phyloP scores from a whole-genome alignment of 2,888 invertebrate species.

The Archips crataeganus region DNA sequence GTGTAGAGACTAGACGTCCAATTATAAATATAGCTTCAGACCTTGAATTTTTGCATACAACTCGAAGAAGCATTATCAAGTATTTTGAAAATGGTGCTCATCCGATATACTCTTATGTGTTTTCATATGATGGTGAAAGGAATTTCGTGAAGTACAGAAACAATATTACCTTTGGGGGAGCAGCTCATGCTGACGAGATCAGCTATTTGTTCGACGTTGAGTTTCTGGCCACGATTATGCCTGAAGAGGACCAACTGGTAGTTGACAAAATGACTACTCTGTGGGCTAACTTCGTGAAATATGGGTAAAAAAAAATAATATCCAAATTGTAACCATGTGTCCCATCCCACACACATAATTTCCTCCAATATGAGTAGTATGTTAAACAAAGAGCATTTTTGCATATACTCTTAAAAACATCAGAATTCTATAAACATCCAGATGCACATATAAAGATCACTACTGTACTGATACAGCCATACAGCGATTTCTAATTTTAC shows the following conservation, averaged over 20 bases:
- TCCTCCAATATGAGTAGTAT: too few relatives aligned
- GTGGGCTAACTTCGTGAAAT: conserved; percentile 75
- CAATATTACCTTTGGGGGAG: conserved; percentile 46
- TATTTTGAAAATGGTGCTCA: conserved; percentile 53
- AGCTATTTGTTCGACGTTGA: conserved; percentile 62
- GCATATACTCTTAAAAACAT: too few relatives aligned
- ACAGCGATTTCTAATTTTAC: too few relatives aligned
- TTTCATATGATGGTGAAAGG: conserved; percentile 59
- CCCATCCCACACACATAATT: too few relatives aligned
- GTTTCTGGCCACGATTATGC: conserved; percentile 41
- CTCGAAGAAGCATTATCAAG: conserved; percentile 56
- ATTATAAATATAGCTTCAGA: conserved; percentile 63
- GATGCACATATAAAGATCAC: too few relatives aligned
- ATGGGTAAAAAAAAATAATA: conserved; percentile 52
- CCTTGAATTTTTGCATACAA: conserved; percentile 58
- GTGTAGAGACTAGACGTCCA: conserved; percentile 47
- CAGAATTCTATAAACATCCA: too few relatives aligned
- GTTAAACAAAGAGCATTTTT: too few relatives aligned
- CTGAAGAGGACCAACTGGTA: conserved; percentile 57
- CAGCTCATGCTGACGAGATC: conserved; percentile 64
- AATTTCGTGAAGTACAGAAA: conserved; percentile 37
- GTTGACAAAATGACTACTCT: conserved; percentile 66
- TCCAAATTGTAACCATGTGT: not conserved
- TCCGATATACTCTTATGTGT: conserved; percentile 64
- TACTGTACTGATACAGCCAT: too few relatives aligned